These are phyloP conservation scores for Agelastica alni DNA, from an alignment of 2,888 invertebrate genomes.

Conservation along the genomic window DNA sequence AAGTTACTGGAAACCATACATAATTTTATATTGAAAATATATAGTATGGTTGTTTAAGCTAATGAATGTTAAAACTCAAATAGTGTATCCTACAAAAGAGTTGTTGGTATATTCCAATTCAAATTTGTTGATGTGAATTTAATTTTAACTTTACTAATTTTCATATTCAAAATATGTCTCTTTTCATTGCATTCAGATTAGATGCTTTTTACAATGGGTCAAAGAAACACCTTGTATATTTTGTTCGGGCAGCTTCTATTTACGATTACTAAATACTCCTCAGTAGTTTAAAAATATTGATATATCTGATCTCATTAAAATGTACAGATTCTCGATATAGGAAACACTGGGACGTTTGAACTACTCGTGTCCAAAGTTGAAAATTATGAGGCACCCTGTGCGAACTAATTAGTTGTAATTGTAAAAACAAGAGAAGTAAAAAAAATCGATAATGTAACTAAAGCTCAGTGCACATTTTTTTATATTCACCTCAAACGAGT, in stretches of 20 bases:
- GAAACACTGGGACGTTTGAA: background rate
- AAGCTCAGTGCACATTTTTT: conserved; percentile 16
- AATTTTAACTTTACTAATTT: too few relatives aligned
- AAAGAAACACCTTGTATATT: background rate
- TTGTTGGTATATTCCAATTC: too few relatives aligned
- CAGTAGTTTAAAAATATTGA: conserved; percentile 14
- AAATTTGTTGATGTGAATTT: too few relatives aligned
- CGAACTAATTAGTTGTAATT: conserved; percentile 13
- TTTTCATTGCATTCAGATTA: too few relatives aligned
- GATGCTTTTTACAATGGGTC: too few relatives aligned
- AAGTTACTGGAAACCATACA: too few relatives aligned
- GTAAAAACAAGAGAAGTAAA: conserved; percentile 11
- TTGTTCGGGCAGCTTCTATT: conserved; percentile 5
- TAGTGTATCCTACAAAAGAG: too few relatives aligned
- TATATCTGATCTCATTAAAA: conserved; percentile 18
- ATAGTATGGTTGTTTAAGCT: too few relatives aligned
- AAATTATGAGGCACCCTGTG: conserved; percentile 15
- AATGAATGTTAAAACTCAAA: too few relatives aligned
- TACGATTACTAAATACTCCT: background rate
- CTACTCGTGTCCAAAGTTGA: background rate
- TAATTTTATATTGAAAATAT: too few relatives aligned
- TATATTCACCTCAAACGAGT: background rate
- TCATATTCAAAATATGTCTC: too few relatives aligned
- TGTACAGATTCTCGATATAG: conserved; percentile 13
- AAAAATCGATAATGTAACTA: conserved; percentile 7